A percentile compares a stretch with the other conserved stretches of the same genome.
phyloP scores from a whole-genome alignment of 2,113 vertebrate genomes.

The Pterophyllum scalare region DNA sequence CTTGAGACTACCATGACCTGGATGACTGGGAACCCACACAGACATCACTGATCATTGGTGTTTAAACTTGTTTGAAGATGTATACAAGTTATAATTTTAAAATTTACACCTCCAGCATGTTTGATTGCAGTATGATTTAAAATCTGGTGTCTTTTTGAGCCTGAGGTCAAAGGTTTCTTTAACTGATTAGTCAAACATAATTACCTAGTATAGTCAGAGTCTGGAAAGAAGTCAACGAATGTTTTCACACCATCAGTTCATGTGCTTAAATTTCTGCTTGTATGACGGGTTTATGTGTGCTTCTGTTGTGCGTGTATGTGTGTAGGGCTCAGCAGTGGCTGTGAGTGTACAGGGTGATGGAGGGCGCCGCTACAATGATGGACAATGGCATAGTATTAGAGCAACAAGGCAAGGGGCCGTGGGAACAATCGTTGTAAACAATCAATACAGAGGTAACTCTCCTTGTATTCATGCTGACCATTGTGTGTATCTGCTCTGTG shows the following conservation, averaged over 20 bases:
- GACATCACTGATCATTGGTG: neutral
- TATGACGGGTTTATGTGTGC: constrained; percentile 12
- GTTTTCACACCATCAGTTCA: constrained; percentile 15
- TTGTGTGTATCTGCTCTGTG: constrained; percentile 57
- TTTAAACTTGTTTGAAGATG: constrained; percentile 5
- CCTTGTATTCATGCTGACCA: constrained; percentile 71
- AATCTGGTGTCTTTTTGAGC: constrained; percentile 7
- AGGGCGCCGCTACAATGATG: constrained; percentile 85
- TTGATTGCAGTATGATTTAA: constrained; percentile 9
- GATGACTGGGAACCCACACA: no score
- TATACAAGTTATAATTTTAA: constrained; percentile 17
- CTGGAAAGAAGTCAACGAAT: neutral
- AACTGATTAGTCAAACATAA: neutral
- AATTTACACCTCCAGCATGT: neutral
- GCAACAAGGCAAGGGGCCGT: constrained; percentile 85
- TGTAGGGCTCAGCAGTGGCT: constrained; percentile 87
- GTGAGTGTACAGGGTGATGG: constrained; percentile 85
- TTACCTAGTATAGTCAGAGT: neutral
- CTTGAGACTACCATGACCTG: no score
- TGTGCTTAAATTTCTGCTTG: constrained; percentile 6
- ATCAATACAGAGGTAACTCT: constrained; percentile 87
- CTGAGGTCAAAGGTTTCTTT: neutral
- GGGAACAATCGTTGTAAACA: constrained; percentile 89
- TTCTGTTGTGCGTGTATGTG: constrained; percentile 15
- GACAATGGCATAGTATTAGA: constrained; percentile 88